Conservation (phyloP, 1,140 invertebrate genomes). For the Amyelois transitella region DNA sequence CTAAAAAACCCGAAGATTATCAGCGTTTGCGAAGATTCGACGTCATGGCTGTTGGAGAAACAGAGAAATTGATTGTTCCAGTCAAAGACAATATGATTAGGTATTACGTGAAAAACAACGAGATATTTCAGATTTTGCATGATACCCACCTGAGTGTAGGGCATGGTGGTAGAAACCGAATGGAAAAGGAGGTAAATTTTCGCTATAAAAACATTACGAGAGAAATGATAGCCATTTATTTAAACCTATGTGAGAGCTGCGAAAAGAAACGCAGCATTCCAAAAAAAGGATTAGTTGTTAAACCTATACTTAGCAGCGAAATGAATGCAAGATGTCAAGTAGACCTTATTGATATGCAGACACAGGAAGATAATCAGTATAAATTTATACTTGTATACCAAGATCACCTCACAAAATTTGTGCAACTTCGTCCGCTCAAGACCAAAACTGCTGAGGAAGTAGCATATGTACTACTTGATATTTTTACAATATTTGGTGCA, state of each 20-base stretch:
- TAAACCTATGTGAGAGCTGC: neutral
- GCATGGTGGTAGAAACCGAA: slow-evolving; percentile 2
- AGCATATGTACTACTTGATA: neutral
- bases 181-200: neutral
- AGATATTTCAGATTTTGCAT: slow-evolving; percentile 15
- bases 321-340: neutral
- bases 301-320: neutral
- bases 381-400: neutral
- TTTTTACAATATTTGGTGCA: neutral
- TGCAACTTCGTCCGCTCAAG: neutral
- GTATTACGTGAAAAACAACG: slow-evolving; percentile 9
- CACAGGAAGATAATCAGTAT: neutral
- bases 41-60: slow-evolving; percentile 9
- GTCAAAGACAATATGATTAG: slow-evolving; percentile 9
- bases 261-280: neutral
- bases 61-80: slow-evolving; percentile 13
- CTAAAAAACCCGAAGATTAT: slow-evolving; percentile 15
- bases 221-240: neutral
- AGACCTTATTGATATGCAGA: slow-evolving; percentile 2
- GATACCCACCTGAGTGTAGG: slow-evolving; percentile 5
- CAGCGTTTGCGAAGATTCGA: slow-evolving; percentile 16
- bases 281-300: neutral
- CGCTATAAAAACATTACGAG: neutral
- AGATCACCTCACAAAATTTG: slow-evolving; percentile 1
- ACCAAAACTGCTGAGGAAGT: neutral